Conservation (phyloP, 2,888 invertebrate species). For the Notocelia uddmanniana region DNA sequence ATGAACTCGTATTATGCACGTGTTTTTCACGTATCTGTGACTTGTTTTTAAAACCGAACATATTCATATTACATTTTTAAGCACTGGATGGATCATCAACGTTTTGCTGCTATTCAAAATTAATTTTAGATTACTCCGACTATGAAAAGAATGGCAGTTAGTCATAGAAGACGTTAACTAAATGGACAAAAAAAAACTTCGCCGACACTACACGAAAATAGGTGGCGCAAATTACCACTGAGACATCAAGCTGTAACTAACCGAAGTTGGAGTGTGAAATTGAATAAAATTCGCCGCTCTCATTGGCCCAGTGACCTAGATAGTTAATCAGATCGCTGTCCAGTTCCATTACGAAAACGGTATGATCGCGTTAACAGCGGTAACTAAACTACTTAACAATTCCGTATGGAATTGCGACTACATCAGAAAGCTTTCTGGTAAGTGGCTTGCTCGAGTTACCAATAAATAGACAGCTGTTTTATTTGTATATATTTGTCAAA, state of each 20-base stretch:
- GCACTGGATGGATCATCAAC: too few relatives aligned
- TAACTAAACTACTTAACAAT: slow-evolving; percentile 40
- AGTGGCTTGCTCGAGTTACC: slow-evolving; percentile 4
- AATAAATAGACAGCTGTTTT: neutral
- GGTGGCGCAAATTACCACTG: neutral
- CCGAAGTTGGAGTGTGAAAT: slow-evolving; percentile 35
- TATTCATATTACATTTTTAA: too few relatives aligned
- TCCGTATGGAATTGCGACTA: slow-evolving; percentile 33
- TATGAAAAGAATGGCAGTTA: neutral
- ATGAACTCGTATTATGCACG: neutral
- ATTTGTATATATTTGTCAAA: neutral
- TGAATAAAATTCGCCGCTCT: slow-evolving; percentile 46
- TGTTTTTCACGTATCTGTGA: neutral
- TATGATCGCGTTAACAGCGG: slow-evolving; percentile 56
- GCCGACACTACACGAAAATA: neutral
- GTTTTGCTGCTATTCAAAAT: neutral
- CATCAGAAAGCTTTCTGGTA: slow-evolving; percentile 37
- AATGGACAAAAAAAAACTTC: neutral
- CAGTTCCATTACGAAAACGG: slow-evolving; percentile 55
- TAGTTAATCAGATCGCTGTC: slow-evolving; percentile 58
- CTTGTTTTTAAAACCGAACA: too few relatives aligned
- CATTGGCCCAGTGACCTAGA: slow-evolving; percentile 64
- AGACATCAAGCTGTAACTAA: slow-evolving; percentile 19
- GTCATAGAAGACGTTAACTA: neutral
- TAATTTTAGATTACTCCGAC: neutral